Evolutionary conservation across 2,113 vertebrate genomes (phyloP).

Genomic region (Cercopithecus mona): DNA sequence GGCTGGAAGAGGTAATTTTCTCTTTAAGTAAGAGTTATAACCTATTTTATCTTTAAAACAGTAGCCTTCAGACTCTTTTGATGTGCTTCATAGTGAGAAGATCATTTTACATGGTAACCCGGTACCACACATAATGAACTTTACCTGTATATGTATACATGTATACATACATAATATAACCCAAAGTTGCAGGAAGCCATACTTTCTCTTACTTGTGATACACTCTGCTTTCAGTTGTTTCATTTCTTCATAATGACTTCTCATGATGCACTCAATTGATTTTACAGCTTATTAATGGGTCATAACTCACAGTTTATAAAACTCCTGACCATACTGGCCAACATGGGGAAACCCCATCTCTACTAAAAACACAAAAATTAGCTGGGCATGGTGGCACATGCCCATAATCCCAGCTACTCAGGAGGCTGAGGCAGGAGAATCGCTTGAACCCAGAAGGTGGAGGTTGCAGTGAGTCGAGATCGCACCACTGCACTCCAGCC

Average conservation of each 20-base stretch:
- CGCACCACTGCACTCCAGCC: no score
- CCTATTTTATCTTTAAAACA: neutral
- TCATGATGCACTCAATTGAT: neutral
- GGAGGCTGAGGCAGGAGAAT: no score
- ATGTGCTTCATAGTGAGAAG: conserved; percentile 7
- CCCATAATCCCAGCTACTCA: no score
- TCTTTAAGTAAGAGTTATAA: conserved; percentile 32
- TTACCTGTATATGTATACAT: neutral
- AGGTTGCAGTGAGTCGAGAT: no score
- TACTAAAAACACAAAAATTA: no score
- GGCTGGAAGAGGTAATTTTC: conserved; percentile 91
- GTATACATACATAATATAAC: neutral
- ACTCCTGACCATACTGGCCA: neutral
- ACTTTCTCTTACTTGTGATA: neutral
- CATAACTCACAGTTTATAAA: neutral
- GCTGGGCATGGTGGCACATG: no score
- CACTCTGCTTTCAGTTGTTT: neutral
- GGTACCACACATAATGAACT: neutral
- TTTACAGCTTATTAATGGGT: neutral
- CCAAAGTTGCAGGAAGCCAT: neutral
- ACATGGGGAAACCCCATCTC: no score
- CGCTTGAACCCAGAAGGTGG: no score
- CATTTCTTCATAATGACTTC: neutral
- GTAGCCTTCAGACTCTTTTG: neutral
- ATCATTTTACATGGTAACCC: neutral